A percentile compares a stretch with the other conserved stretches of the same genome.
Conservation (phyloP, 2,113 vertebrate genomes). For the Istiophorus platypterus region DNA sequence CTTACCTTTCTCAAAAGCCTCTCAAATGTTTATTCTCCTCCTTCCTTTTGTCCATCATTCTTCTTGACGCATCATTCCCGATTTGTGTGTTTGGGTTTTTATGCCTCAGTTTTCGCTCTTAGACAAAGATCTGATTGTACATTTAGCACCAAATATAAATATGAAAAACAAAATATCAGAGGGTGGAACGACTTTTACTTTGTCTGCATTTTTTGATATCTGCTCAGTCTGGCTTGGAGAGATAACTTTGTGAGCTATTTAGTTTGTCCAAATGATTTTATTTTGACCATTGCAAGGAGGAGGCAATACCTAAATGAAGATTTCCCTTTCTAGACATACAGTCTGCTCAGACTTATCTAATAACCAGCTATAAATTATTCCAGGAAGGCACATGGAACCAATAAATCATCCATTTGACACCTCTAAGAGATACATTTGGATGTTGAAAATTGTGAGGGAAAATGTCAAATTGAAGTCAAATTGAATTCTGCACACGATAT, state of each 20-base stretch:
- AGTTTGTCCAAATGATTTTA: constrained; percentile 1
- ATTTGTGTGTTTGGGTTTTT: constrained; percentile 17
- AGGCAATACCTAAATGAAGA: constrained; percentile 14
- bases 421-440: constrained; percentile 32
- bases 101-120: constrained; percentile 4
- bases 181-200: constrained; percentile 18
- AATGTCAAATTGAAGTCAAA: constrained; percentile 39
- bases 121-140: constrained; percentile 22
- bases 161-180: constrained; percentile 22
- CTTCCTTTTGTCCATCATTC: constrained; percentile 26
- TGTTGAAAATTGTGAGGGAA: constrained; percentile 30
- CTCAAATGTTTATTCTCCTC: constrained; percentile 20
- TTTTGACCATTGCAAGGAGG: constrained; percentile 19
- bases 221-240: constrained; percentile 8
- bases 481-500: constrained; percentile 25
- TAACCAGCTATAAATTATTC: constrained; percentile 25
- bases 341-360: constrained; percentile 29
- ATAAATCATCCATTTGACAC: constrained; percentile 39
- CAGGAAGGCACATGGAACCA: constrained; percentile 5
- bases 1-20: constrained; percentile 34
- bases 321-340: constrained; percentile 15
- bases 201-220: constrained; percentile 33
- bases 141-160: constrained; percentile 37
- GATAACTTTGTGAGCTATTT: constrained; percentile 27
- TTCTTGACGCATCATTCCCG: neutral